phyloP scores from a whole-genome alignment of 2,888 invertebrate genomes.

The Eulithis testata region DNA sequence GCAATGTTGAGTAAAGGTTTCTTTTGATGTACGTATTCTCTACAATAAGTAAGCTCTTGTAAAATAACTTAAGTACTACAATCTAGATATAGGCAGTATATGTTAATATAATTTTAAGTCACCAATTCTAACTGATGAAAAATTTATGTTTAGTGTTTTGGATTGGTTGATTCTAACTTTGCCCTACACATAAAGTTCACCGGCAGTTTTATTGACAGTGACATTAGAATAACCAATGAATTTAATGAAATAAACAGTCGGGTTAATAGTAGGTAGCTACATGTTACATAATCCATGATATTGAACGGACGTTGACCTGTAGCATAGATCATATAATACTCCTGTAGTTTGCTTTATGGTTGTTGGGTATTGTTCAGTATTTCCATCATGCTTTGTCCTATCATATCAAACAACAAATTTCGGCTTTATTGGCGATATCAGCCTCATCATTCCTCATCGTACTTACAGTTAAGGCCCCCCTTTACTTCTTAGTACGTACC shows the following conservation, averaged over 20 bases:
- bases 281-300: slow-evolving; percentile 44
- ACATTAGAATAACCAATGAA: slow-evolving; percentile 54
- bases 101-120: no score
- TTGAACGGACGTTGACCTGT: slow-evolving; percentile 12
- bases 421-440: background rate
- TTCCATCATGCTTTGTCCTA: background rate
- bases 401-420: background rate
- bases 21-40: no score
- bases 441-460: no score
- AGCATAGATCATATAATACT: no score
- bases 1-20: no score
- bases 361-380: slow-evolving; percentile 2
- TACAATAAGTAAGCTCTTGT: no score
- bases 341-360: slow-evolving; percentile 8
- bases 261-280: background rate
- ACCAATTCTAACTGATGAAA: no score
- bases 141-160: background rate
- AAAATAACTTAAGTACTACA: no score
- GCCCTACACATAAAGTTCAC: slow-evolving; percentile 25
- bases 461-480: no score
- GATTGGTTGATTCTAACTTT: slow-evolving; percentile 6
- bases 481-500: no score
- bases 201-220: slow-evolving; percentile 52
- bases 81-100: no score
- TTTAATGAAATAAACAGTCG: slow-evolving; percentile 30